A percentile compares a stretch with the other conserved stretches of the same genome.
These are phyloP conservation scores for Chironomus tentans DNA, from an alignment of 2,888 invertebrate genomes.

Conservation along the genomic window DNA sequence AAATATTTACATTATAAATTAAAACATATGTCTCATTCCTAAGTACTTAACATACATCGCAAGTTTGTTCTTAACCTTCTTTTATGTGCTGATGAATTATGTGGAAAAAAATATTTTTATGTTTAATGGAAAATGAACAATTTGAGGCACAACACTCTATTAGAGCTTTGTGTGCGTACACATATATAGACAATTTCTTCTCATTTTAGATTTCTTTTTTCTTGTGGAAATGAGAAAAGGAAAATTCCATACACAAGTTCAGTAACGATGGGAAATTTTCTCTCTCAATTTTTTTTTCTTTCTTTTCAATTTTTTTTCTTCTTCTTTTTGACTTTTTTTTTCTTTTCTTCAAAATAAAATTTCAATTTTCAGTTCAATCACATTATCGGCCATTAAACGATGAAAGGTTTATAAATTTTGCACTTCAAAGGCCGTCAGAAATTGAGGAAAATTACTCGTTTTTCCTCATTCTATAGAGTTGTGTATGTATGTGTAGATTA, in stretches of 20 bases:
- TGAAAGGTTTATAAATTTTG: too few relatives aligned
- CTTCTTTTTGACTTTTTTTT: neutral
- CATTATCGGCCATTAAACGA: too few relatives aligned
- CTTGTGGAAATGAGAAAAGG: neutral
- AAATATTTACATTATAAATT: constrained; percentile 26
- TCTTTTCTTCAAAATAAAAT: too few relatives aligned
- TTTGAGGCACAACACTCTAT: neutral
- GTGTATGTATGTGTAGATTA: too few relatives aligned
- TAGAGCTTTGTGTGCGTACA: too few relatives aligned
- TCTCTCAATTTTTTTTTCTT: neutral
- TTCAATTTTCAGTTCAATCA: neutral
- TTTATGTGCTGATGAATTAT: neutral
- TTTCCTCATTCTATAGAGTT: neutral
- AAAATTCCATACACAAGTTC: neutral
- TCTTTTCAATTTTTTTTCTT: too few relatives aligned
- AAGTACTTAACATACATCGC: neutral
- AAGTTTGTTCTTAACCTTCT: neutral
- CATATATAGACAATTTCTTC: neutral
- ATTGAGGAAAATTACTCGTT: neutral
- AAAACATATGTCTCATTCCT: constrained; percentile 25
- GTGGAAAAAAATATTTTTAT: neutral
- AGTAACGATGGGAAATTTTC: neutral
- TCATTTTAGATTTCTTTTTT: neutral
- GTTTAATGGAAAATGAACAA: neutral
- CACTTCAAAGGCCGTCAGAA: too few relatives aligned